phyloP scores from a whole-genome alignment of 2,888 invertebrate genomes.

The Caenorhabditis doughertyi region DNA sequence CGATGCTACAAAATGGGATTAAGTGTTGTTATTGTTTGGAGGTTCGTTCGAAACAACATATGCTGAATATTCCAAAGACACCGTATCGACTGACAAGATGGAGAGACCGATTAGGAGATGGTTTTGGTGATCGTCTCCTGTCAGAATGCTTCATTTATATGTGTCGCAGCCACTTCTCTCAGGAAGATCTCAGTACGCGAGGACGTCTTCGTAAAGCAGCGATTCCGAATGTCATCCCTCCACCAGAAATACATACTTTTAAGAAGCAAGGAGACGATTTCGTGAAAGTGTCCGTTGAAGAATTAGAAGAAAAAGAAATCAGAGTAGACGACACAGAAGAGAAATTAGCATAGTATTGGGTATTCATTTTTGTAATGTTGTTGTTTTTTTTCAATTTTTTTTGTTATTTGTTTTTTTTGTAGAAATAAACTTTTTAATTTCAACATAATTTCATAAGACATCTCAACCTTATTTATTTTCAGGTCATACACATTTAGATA shows the following conservation, averaged over 20 bases:
- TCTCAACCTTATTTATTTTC: background rate
- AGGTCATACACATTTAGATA: constrained; percentile 14
- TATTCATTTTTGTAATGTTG: background rate
- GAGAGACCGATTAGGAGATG: background rate
- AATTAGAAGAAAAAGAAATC: background rate
- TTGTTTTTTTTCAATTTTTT: background rate
- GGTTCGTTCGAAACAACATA: background rate
- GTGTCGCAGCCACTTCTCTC: constrained; percentile 19
- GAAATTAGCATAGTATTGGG: no score
- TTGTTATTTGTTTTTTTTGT: background rate
- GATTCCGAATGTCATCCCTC: constrained; percentile 11
- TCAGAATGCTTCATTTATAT: background rate
- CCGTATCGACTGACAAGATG: background rate
- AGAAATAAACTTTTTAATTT: background rate
- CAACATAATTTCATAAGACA: background rate
- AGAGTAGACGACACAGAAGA: background rate
- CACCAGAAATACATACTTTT: constrained; percentile 5
- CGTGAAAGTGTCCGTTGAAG: background rate
- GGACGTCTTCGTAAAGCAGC: constrained; percentile 11
- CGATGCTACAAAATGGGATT: background rate
- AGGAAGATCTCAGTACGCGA: background rate
- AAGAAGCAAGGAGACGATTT: constrained; percentile 14
- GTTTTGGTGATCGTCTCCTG: background rate
- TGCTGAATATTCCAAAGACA: constrained; percentile 14
- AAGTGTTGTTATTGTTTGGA: constrained; percentile 23